Evolutionary conservation across 2,888 invertebrate species (phyloP), one percentile per base, ranked within the genome.

Genomic region (Aethes cnicana): DNA sequence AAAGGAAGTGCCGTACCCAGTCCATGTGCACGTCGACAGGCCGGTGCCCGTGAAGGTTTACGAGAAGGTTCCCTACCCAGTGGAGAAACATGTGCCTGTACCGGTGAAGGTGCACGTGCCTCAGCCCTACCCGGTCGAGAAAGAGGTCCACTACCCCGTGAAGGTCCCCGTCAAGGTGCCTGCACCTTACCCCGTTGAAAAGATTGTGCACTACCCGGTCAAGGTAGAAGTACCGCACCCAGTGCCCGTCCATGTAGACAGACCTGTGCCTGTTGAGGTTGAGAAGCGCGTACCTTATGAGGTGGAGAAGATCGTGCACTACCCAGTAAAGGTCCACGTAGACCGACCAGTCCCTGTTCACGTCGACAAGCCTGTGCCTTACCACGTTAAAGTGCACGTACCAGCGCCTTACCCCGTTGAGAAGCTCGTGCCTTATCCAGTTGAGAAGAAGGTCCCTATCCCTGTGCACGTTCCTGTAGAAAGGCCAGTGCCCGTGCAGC

Each of bases 311-410:
- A 85, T 90, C 41, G 93, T 93, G 33, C 94, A 93, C 32, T 93
- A 93, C 73, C 94, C 94, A 44, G 94, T 94, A 1, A 93, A 94
- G 74, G 92, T 94, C 33, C 91, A 84, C 37, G 90, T 92, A 23
- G 93, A 94, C 35, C 91, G 92, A 68, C 95, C 93, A 30, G 91
- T 94, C 3, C 94, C 94, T 4, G 93, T 94, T 9, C 93, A 94
- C 56, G 95, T 95, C 1, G 95, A 95, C 56, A 95, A 95, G 72
- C 94, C 93, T 26, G 94, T 95, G 59, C 95, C 95, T 18, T 93
- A 93, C 64, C 91, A 90, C 39, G 94, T 95, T 4, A 95, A 95
- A 72, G 94, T 95, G 17, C 94, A 92, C 6, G 92, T 93, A 25
- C 94, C 94, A 9, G 92, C 91, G 5, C 94, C 94, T 16, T 94